Evolutionary conservation across 2,113 vertebrate species (phyloP).

Genomic region (Coregonus clupeaformis): DNA sequence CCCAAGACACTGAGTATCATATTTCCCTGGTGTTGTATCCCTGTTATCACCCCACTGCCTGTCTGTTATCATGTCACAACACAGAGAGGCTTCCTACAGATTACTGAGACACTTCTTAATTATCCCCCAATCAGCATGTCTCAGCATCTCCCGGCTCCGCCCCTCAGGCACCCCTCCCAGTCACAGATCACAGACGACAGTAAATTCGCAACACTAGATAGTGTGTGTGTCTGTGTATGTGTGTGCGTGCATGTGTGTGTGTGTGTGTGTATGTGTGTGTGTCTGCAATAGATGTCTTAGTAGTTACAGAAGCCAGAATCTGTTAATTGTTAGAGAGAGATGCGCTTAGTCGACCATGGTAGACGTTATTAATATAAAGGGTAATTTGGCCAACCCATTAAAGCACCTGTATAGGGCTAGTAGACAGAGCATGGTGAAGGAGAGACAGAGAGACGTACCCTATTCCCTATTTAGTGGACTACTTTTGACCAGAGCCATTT

Average conservation of each 20-base stretch:
- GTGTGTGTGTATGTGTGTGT: too few relatives aligned
- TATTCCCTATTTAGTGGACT: too few relatives aligned
- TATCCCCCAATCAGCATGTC: conserved; percentile 39
- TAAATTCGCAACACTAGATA: too few relatives aligned
- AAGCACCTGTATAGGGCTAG: conserved; percentile 6
- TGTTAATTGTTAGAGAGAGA: conserved; percentile 41
- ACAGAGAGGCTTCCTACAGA: conserved; percentile 30
- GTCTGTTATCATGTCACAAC: conserved; percentile 33
- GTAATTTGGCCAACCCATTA: conserved; percentile 23
- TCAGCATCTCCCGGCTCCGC: background rate
- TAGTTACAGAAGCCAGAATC: background rate
- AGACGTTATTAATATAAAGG: conserved; percentile 19
- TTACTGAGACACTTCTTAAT: conserved; percentile 22
- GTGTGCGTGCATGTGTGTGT: too few relatives aligned
- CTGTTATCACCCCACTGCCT: conserved; percentile 15
- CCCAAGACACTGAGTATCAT: background rate
- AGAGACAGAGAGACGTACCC: too few relatives aligned
- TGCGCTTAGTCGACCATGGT: conserved; percentile 18
- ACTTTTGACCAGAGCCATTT: too few relatives aligned
- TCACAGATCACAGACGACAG: too few relatives aligned
- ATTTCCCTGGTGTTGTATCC: conserved; percentile 9
- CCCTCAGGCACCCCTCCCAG: background rate
- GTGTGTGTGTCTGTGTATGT: too few relatives aligned
- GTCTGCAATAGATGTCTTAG: too few relatives aligned
- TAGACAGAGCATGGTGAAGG: too few relatives aligned